Evolutionary conservation across 2,797 vertebrate species (phyloP), one percentile per base, ranked within the genome.

Genomic region (Bovichtus variegatus): DNA sequence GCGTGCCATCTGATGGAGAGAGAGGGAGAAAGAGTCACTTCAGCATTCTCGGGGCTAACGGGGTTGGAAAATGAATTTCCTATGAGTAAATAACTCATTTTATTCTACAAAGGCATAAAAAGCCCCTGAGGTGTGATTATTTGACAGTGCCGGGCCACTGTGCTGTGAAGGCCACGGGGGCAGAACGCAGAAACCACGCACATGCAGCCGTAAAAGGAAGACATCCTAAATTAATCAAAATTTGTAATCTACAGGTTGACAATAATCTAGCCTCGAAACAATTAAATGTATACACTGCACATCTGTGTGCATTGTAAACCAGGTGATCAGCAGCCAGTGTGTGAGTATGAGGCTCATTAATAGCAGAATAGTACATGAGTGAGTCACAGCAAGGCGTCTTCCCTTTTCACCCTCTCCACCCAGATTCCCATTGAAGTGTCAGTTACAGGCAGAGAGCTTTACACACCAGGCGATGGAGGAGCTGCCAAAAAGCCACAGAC

Each of bases 51-150:
- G 3, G 70, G 72, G 87, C 81, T 77, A 13, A 51, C 65, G 6
- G 65, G 73, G 38, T 59, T 81, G 75, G 50, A 81, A 85, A 86
- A 87, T 91, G 78, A 27, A 88, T 92, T 89, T 91, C 74, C 83
- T 86, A 53, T 44, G 64, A 83, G 87, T 87, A 90, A 91, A 90
- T 84, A 89, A 90, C 71, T 86, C 0, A 87, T 91, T 89, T 80
- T 34, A 34, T 53, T 87, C 50, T 64, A 58, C 81, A 79, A 83
- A 74, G 69, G 54, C 58, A 88, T 68, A 65, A 68, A 85, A 78
- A 76, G 58, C 55, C 68, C 74, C 81, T 58, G 4, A 68, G 83
- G 82, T 83, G 54, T 76, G 74, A 87, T 84, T 76, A 71, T 74
- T 67, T 66, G 71, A 74, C 18, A 47, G 65, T 16, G 7, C 44